phyloP scores from a whole-genome alignment of 2,888 invertebrate species.

The Ennomos fuscantarius region DNA sequence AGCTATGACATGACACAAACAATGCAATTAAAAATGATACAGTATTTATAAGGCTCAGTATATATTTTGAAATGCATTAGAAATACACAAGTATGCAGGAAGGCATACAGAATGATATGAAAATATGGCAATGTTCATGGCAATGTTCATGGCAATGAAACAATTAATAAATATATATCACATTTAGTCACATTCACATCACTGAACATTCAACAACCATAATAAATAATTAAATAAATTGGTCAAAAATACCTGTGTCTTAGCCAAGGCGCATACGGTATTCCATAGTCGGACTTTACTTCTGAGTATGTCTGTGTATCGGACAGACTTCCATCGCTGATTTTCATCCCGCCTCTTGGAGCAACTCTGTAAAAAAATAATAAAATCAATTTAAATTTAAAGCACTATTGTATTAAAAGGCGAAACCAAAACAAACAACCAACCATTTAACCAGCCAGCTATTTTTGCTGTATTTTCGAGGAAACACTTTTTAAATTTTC shows the following conservation, averaged over 20 bases:
- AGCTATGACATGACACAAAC: constrained; percentile 62
- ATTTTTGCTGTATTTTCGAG: too few species aligned
- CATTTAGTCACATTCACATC: constrained; percentile 28
- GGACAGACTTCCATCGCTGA: constrained; percentile 93
- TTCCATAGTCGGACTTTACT: constrained; percentile 91
- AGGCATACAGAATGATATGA: constrained; percentile 40
- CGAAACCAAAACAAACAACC: too few species aligned
- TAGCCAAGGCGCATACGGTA: constrained; percentile 94
- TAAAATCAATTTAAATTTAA: not conserved
- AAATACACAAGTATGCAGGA: constrained; percentile 37
- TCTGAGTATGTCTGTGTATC: constrained; percentile 92
- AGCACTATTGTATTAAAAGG: too few species aligned
- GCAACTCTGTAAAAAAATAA: constrained; percentile 64
- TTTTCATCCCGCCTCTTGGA: constrained; percentile 83
- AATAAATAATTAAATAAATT: constrained; percentile 21
- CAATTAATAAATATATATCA: constrained; percentile 20
- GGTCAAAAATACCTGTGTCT: constrained; percentile 90
- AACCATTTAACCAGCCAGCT: too few species aligned
- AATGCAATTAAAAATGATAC: constrained; percentile 41
- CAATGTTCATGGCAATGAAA: constrained; percentile 47
- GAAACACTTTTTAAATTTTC: constrained; percentile 20
- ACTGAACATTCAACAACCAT: constrained; percentile 30
- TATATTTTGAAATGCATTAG: constrained; percentile 29
- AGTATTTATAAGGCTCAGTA: constrained; percentile 16
- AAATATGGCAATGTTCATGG: constrained; percentile 45